Conservation (phyloP, 2,888 invertebrate genomes). For the Agonum fuliginosum region DNA sequence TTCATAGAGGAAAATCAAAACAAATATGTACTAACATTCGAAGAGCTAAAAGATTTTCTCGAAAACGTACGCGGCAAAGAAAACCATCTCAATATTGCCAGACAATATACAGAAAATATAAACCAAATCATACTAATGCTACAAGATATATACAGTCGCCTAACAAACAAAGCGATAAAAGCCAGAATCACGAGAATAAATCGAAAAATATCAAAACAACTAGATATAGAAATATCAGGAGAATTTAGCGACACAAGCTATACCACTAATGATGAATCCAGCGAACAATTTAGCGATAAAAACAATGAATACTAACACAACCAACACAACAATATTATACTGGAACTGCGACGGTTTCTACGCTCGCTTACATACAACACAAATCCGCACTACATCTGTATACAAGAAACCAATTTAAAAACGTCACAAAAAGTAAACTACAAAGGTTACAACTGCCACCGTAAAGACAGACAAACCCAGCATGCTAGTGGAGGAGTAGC, state of each 20-base stretch:
- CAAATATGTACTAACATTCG: too few relatives aligned
- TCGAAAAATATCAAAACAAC: not conserved
- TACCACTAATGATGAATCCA: not conserved
- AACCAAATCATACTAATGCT: too few relatives aligned
- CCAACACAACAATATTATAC: not conserved
- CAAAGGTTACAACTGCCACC: not conserved
- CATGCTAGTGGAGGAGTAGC: constrained; percentile 62
- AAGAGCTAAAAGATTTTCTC: too few relatives aligned
- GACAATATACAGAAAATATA: too few relatives aligned
- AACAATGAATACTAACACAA: not conserved
- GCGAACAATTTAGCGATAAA: not conserved
- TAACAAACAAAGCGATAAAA: not conserved
- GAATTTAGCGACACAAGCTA: not conserved
- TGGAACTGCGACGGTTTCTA: not conserved
- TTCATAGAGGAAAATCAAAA: too few relatives aligned
- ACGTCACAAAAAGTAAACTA: not conserved
- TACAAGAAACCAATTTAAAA: constrained; percentile 1
- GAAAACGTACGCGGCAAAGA: too few relatives aligned
- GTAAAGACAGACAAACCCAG: not conserved
- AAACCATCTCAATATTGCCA: too few relatives aligned
- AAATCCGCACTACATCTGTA: not conserved
- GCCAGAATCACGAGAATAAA: not conserved
- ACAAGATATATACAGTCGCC: not conserved
- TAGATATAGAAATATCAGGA: not conserved
- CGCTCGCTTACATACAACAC: not conserved